These are phyloP conservation scores for roundworm (Caenorhabditis elegans) DNA, from an alignment of 1,140 invertebrate species.

Conservation along the genomic window WBcel235 BX284604.4:2477001-2477500, in stretches of 20 bases:
- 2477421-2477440: no score
- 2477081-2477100: no score
- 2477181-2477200: neutral
- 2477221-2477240: constrained; percentile 6
- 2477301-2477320: neutral
- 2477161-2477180: neutral
- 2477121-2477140: neutral
- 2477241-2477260: neutral
- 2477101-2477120: no score
- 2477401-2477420: neutral
- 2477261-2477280: neutral
- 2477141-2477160: neutral
- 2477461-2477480: no score
- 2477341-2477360: neutral
- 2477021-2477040: no score
- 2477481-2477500: no score
- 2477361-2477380: neutral
- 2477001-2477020: no score
- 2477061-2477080: no score
- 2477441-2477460: no score
- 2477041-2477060: no score
- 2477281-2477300: neutral
- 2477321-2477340: neutral
- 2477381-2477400: neutral
- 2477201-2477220: neutral